Percentiles rank a stretch among this genome's conserved stretches.
Evolutionary conservation across 2,888 invertebrate genomes (phyloP).

Genomic region (Athetis lepigone): DNA sequence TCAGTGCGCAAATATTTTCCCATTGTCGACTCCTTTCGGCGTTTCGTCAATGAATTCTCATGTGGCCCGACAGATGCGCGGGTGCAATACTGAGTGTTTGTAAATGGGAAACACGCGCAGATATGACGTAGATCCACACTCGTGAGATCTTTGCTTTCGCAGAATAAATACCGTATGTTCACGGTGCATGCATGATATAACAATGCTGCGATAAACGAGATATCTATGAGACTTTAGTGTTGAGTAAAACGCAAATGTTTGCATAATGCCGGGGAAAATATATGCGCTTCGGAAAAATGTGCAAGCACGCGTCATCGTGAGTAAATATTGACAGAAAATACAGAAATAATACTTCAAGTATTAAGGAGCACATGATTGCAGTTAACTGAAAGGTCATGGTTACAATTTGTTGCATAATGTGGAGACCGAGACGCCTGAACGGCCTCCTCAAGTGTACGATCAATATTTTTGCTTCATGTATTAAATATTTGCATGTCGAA

Average conservation of each 20-base stretch:
- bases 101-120: constrained; percentile 66
- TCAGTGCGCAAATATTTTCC: constrained; percentile 69
- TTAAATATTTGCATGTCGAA: constrained; percentile 71
- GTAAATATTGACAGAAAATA: constrained; percentile 32
- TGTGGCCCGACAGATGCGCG: constrained; percentile 44
- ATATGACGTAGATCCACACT: constrained; percentile 49
- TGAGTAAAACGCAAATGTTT: constrained; percentile 39
- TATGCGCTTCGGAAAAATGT: constrained; percentile 31
- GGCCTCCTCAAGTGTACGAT: constrained; percentile 74
- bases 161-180: constrained; percentile 49
- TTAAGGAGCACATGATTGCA: constrained; percentile 39
- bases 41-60: constrained; percentile 70
- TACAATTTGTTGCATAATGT: constrained; percentile 66
- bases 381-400: constrained; percentile 69
- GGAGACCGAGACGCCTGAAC: constrained; percentile 63
- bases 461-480: constrained; percentile 77
- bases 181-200: constrained; percentile 47
- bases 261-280: constrained; percentile 34
- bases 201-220: constrained; percentile 46
- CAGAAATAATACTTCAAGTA: constrained; percentile 34
- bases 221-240: constrained; percentile 20
- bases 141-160: constrained; percentile 59
- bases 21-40: constrained; percentile 68
- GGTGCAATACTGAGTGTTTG: constrained; percentile 63
- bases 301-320: constrained; percentile 18